phyloP scores from a whole-genome alignment of 2,113 vertebrate species.

The Mionectes macconnelli region DNA sequence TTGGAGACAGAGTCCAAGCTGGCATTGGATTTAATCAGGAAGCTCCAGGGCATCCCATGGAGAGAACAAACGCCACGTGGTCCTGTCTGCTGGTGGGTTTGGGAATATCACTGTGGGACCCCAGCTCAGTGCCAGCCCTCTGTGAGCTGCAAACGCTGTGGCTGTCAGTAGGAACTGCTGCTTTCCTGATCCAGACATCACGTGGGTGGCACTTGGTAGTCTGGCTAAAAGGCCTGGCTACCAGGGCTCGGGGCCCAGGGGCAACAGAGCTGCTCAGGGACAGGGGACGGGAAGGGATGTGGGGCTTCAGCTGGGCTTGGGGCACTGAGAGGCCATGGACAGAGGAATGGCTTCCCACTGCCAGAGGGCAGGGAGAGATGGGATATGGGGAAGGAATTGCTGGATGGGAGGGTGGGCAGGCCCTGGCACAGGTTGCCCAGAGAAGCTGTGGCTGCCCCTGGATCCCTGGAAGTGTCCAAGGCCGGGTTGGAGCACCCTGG shows the following conservation, averaged over 20 bases:
- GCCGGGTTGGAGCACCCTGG: neutral
- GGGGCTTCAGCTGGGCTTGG: neutral
- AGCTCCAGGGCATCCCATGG: neutral
- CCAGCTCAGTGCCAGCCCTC: neutral
- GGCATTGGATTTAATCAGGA: neutral
- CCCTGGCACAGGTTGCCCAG: too few relatives aligned
- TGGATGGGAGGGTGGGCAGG: neutral
- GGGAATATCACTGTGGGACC: fast-evolving
- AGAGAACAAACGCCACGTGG: neutral
- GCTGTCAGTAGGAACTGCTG: neutral
- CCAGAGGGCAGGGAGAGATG: neutral
- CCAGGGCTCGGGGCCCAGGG: too few relatives aligned
- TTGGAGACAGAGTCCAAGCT: neutral
- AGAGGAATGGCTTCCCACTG: neutral
- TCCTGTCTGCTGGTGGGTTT: neutral
- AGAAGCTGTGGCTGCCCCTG: neutral
- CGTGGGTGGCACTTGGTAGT: neutral
- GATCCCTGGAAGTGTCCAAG: neutral
- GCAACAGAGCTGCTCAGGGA: neutral
- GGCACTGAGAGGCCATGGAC: neutral
- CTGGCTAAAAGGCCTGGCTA: neutral
- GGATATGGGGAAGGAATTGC: neutral
- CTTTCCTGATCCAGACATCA: neutral
- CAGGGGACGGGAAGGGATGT: neutral
- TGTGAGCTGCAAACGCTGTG: too few relatives aligned